phyloP scores from a whole-genome alignment of 2,888 invertebrate genomes.

The Empis livida region DNA sequence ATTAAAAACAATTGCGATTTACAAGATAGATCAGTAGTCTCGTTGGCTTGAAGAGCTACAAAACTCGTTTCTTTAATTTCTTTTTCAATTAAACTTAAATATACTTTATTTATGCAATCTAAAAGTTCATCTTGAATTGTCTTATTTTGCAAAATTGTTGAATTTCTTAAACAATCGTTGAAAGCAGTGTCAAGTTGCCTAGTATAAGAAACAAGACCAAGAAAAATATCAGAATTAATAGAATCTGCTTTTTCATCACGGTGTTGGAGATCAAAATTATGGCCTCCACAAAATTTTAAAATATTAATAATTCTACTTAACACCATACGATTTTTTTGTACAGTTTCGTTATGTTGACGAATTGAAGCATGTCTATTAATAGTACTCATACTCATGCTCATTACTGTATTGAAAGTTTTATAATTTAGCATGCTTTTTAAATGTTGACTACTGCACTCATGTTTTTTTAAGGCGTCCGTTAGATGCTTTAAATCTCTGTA shows the following conservation, averaged over 20 bases:
- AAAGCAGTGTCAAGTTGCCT: background rate
- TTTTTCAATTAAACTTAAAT: background rate
- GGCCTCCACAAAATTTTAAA: constrained; percentile 4
- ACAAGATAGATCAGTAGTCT: background rate
- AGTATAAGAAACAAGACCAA: background rate
- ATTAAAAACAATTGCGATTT: background rate
- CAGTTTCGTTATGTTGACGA: too few relatives aligned
- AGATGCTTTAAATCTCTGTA: background rate
- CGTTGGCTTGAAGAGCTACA: background rate
- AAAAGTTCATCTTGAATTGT: background rate
- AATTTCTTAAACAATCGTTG: background rate
- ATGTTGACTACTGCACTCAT: background rate
- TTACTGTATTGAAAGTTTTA: too few relatives aligned
- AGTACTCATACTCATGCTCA: too few relatives aligned
- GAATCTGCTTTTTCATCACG: background rate
- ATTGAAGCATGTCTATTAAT: too few relatives aligned
- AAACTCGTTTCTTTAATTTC: background rate
- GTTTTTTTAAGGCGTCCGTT: background rate
- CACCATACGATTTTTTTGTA: background rate
- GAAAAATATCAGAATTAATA: background rate
- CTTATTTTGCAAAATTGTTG: background rate
- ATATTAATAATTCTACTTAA: constrained; percentile 1
- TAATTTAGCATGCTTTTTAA: too few relatives aligned
- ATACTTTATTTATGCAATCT: background rate
- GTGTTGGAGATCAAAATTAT: background rate